Evolutionary conservation across 2,113 vertebrate genomes (phyloP), one percentile per base, ranked within the genome.

Genomic region (Percopsis transmontana): DNA sequence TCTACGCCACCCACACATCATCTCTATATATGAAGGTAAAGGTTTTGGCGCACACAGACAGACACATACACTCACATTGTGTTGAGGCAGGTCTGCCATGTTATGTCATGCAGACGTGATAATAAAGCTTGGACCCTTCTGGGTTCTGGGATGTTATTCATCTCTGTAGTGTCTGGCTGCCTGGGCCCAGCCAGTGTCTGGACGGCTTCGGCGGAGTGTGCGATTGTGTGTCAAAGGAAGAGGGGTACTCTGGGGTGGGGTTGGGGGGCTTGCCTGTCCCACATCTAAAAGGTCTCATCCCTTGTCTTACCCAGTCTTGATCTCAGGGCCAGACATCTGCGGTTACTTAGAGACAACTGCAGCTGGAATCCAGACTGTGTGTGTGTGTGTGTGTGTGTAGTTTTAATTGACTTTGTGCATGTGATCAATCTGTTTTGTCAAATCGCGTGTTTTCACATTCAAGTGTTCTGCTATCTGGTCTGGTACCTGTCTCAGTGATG

Each of bases 11-110:
- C 96, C 97, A 78, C 96, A 99, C 92, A 99, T 99, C 91, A 98
- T 99, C 94, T 95, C 95, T 80, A 97, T 99, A 89, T 97, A 98
- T 73, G 97, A 99, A 98, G 97, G 97, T 99, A 8, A 38, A 20
- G 2, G 7, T 16, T 13, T 12, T 5, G 3, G 12, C 11, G 42
- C 42, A 45, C 15, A 10, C 3, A 15, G 2, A 2, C 52, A 55
- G 16, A 50, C 47, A 50, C 52, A 5, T 20, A 27, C 2, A 24
- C 53, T 7, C 53, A 33, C 23, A 33, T 33, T 33, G 27, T 33
- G 5, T 3, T 68, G 63, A 66, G 77, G 56, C 59, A 72, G 68
- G 67, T 82, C 69, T 72, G 77, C 84, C 80, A 59, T 81, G 74
- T 83, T 88, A 76, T 84, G 86, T 82, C 75, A 72, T 74, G 72